Base-by-base conservation (phyloP, 2,888 invertebrate species). In the Microctonus hyperodae region DNA sequence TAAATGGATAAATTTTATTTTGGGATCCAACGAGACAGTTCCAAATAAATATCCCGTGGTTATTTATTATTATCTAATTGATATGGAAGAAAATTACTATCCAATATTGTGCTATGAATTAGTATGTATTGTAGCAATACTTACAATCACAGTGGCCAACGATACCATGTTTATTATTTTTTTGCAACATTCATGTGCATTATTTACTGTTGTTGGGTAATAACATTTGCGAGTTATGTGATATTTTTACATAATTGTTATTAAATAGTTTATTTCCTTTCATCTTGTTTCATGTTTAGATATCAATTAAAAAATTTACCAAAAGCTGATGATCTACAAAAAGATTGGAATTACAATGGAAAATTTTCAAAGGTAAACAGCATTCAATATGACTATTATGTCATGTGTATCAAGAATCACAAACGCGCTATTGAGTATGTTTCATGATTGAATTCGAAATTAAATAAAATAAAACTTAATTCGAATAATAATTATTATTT, bases 151-250 rank as follows among this genome's bases (percentile, higher is more conserved):
- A 16, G 33, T 35, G 48, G 65, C 63, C 10, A 23, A 37, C 13
- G 69, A 69, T 50, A 22, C 53, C 3, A 22, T 60, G 23, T 64
- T 63, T 6, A 56, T 66, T 22, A 25, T 53, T 6, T 48, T 56
- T n/a, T 51, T 55, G 9, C 23, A 59, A n/a, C 69, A 69, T 55
- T 44, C 16, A 13, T 69, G 66, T 40, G 62, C 61, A n/a, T 63
- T 66, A 51, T 69, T 69, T 59, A 60, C 44, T 23, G 40, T 57
- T 7, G 31, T 68, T 9, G 64, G 68, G 68, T 68, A 56, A 60
- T 3, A n/a, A n/a, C n/a, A n/a, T n/a, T n/a, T n/a, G n/a, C n/a
- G n/a, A n/a, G n/a, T n/a, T n/a, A n/a, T n/a, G n/a, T n/a, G n/a
- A n/a, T 51, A 35, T 35, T n/a, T 10, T 20, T 23, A n/a, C 35